Evolutionary conservation across 2,113 vertebrate genomes (phyloP).

Genomic region (Bungarus multicinctus): DNA sequence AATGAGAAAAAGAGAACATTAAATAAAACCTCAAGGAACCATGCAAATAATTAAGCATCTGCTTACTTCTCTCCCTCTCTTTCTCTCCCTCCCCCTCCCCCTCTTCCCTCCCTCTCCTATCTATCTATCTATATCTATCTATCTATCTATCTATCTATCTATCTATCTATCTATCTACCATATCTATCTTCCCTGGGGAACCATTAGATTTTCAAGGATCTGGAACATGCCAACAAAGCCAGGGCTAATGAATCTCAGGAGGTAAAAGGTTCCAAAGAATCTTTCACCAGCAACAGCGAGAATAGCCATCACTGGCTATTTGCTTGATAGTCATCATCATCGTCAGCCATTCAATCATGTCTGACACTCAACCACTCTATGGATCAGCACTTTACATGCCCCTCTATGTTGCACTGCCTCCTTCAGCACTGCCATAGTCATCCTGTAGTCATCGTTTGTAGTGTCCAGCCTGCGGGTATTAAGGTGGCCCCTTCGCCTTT

Average conservation of each 20-base stretch:
- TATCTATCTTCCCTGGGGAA: neutral
- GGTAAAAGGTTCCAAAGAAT: neutral
- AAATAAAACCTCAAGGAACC: neutral
- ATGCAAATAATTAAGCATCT: neutral
- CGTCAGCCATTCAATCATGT: neutral
- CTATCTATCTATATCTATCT: too few relatives aligned
- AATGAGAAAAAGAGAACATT: neutral
- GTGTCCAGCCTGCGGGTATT: neutral
- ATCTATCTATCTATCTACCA: neutral
- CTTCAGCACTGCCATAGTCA: neutral
- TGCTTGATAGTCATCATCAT: neutral
- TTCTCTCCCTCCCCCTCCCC: accelerated
- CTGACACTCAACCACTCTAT: neutral
- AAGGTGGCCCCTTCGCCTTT: neutral
- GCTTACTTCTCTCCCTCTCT: neutral
- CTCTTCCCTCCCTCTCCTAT: too few relatives aligned
- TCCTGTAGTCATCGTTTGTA: neutral
- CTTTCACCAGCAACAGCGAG: neutral
- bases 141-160: neutral
- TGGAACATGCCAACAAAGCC: neutral
- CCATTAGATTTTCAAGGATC: neutral
- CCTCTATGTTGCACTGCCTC: neutral
- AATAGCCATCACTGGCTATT: neutral
- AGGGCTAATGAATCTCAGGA: neutral
- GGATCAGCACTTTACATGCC: neutral